Conservation (phyloP, 2,888 invertebrate species). For the Drosophila algonquin region DNA sequence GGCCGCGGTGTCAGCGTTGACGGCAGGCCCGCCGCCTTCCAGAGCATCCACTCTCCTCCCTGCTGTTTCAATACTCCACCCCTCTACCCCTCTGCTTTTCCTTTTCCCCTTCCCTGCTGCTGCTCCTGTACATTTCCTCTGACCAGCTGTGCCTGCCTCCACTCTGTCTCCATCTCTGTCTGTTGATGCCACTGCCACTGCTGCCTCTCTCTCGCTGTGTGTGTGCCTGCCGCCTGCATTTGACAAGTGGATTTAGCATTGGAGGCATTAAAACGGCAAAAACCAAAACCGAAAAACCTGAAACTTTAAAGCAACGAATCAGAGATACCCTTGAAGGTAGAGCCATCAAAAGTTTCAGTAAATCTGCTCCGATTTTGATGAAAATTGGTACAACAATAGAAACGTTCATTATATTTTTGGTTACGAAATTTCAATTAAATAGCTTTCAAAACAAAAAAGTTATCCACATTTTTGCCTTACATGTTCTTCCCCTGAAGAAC, state of each 20-base stretch:
- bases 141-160: neutral
- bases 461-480: too few species aligned
- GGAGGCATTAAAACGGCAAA: conserved; percentile 32
- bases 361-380: too few species aligned
- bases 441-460: too few species aligned
- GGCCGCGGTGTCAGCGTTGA: conserved; percentile 45
- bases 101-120: neutral
- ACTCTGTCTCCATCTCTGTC: neutral
- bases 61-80: neutral
- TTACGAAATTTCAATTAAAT: too few species aligned
- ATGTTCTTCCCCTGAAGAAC: too few species aligned
- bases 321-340: neutral
- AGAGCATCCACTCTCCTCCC: neutral
- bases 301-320: neutral
- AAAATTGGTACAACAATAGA: neutral
- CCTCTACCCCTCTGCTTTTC: neutral
- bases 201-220: conserved; percentile 8
- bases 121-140: neutral
- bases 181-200: neutral
- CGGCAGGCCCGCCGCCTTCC: conserved; percentile 29
- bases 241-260: conserved; percentile 52
- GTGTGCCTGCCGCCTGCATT: conserved; percentile 38
- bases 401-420: neutral
- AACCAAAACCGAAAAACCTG: conserved; percentile 24
- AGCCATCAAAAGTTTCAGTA: neutral